Evolutionary conservation across 2,888 invertebrate species (phyloP), one percentile per base, ranked within the genome.

Genomic region (Girardia tigrina): DNA sequence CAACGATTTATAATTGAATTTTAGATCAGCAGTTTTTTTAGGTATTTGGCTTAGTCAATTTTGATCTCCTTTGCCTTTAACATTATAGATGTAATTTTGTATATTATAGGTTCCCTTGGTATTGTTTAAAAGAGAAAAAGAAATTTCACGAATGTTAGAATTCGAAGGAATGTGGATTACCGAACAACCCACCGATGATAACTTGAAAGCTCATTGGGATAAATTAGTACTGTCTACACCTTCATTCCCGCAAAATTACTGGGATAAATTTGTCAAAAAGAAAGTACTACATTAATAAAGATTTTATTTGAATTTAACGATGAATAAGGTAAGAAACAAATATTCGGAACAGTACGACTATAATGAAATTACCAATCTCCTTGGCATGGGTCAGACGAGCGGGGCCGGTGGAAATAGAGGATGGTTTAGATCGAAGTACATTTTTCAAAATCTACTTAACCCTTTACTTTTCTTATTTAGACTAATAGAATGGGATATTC

Each of bases 191-290:
- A 73, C 28, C 14, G 95, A 95, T 80, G 94, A 94, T 81, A 92
- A 94, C 80, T 87, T 97, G 73, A 92, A 91, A 83, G 91, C 91
- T 2, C 90, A 91, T 81, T 92, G 91, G 91, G 91, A 91, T 84
- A 91, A 91, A 83, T 87, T 92, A 4, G 91, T 91, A 73, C 90
- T 92, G 80, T 90, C 90, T 73, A 90, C 91, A 78, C 89, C 89
- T 85, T 93, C 94, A 0, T 99, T 98, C 86, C 98, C 98, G 0
- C 93, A 94, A 8, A 97, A 94, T 85, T 99, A 99, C 84, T 99
- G 98, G 98, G 98, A 99, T 84, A 99, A 98, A 85, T 99, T 99
- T 84, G 94, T 99, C 0, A 98, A 99, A 86, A 97, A 99, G 87
- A 97, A 97, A 85, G 87, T 86, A 74, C 14, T 14, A 70, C 12